These are phyloP conservation scores for Crocodylus rhombifer DNA, from an alignment of 2,797 vertebrate species.

Conservation along the genomic window DNA sequence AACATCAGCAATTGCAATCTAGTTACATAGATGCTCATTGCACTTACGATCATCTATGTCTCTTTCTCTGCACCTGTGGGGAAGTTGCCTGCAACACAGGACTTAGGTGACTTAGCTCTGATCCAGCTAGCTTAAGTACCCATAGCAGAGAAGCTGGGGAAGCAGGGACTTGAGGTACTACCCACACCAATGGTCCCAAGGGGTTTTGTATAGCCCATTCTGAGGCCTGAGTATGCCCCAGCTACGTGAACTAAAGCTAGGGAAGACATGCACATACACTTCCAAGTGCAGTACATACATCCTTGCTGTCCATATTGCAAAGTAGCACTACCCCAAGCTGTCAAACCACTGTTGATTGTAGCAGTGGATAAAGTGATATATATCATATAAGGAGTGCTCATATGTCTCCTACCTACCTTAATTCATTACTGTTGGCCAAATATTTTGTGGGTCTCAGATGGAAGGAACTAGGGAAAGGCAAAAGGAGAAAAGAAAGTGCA, in stretches of 20 bases:
- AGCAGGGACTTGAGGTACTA: background rate
- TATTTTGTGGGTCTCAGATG: slow-evolving; percentile 34
- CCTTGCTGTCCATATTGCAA: background rate
- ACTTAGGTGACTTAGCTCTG: background rate
- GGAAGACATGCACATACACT: background rate
- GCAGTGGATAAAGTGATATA: background rate
- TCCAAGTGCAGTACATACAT: background rate
- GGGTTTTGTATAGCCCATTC: background rate
- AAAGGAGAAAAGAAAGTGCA: slow-evolving; percentile 46
- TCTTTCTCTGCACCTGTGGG: background rate
- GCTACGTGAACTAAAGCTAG: background rate
- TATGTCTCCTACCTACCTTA: background rate
- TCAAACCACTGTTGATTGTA: background rate
- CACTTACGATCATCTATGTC: background rate
- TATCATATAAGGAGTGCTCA: background rate
- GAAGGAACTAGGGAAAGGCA: slow-evolving; percentile 33
- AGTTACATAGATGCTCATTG: background rate
- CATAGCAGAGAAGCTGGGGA: background rate
- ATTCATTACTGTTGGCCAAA: slow-evolving; percentile 38
- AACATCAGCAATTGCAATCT: background rate
- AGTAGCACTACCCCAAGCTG: background rate
- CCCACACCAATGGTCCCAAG: background rate
- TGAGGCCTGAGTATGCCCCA: background rate
- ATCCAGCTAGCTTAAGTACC: background rate
- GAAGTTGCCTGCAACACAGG: background rate